phyloP scores from a whole-genome alignment of 37 sponge, comb jelly and placozoan genomes.

The Eunapius fragilis region DNA sequence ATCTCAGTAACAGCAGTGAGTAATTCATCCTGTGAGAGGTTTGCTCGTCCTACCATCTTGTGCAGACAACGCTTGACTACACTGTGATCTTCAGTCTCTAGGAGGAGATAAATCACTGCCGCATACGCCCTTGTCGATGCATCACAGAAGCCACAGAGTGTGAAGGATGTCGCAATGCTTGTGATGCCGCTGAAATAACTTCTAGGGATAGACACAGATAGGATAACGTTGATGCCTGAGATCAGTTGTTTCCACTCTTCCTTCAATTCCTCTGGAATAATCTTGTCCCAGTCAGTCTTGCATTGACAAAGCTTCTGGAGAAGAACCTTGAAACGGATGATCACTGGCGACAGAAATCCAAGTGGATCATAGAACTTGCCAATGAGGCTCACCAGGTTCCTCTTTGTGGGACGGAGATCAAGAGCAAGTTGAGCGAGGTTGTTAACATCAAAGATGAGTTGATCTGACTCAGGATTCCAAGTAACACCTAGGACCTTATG shows the following conservation, averaged over 20 bases:
- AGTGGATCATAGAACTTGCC: slow-evolving; percentile 22
- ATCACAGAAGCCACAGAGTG: slow-evolving; percentile 37
- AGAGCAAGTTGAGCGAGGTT: not conserved
- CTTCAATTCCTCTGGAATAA: not conserved
- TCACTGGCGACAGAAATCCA: not conserved
- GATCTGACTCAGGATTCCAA: not conserved
- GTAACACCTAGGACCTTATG: slow-evolving; percentile 31
- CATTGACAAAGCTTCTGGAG: slow-evolving; percentile 21
- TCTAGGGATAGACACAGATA: slow-evolving; percentile 12
- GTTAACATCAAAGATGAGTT: not conserved
- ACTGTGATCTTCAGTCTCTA: not conserved
- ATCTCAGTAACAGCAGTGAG: not conserved
- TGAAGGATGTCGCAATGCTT: not conserved
- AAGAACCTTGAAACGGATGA: slow-evolving; percentile 5
- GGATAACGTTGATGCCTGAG: not conserved
- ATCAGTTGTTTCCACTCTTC: not conserved
- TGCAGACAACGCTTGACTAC: slow-evolving; percentile 22
- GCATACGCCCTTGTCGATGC: slow-evolving; percentile 23
- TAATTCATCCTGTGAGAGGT: not conserved
- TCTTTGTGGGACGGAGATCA: slow-evolving; percentile 15
- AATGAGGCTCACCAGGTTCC: slow-evolving; percentile 13
- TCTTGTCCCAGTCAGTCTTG: not conserved
- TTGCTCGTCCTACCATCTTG: slow-evolving; percentile 13
- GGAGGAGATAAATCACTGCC: slow-evolving; percentile 14
- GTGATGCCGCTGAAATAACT: slow-evolving; percentile 1